These are phyloP conservation scores for Chromoteleia sp. DNA, from an alignment of 2,888 invertebrate species.

Conservation along the genomic window DNA sequence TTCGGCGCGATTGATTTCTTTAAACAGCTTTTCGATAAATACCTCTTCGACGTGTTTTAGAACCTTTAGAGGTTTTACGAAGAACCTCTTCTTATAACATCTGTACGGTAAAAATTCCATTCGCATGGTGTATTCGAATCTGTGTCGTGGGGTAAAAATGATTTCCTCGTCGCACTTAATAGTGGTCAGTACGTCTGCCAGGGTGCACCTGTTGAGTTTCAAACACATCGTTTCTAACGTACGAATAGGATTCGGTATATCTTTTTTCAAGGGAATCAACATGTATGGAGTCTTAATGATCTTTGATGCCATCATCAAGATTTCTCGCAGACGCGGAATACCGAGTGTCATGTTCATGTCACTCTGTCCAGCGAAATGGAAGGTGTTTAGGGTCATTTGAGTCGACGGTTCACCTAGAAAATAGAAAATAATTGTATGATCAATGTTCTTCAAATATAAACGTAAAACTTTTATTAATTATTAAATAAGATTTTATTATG, in stretches of 20 bases:
- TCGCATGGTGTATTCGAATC: constrained; percentile 88
- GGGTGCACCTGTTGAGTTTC: constrained; percentile 91
- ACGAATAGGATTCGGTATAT: constrained; percentile 85
- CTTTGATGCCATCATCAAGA: constrained; percentile 97
- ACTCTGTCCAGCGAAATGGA: constrained; percentile 99
- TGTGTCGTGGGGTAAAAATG: constrained; percentile 85
- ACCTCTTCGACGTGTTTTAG: constrained; percentile 90
- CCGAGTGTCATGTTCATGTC: constrained; percentile 99
- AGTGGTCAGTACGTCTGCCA: constrained; percentile 90
- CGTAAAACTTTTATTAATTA: too few relatives aligned
- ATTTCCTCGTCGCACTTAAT: constrained; percentile 87
- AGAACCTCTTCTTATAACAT: constrained; percentile 90
- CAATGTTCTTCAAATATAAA: too few relatives aligned
- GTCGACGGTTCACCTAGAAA: constrained; percentile 97
- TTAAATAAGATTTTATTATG: too few relatives aligned
- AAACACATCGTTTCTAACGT: constrained; percentile 88
- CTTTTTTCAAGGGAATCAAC: constrained; percentile 93
- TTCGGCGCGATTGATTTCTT: constrained; percentile 87
- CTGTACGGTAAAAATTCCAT: constrained; percentile 91
- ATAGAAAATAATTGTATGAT: too few relatives aligned
- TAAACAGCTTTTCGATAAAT: constrained; percentile 90
- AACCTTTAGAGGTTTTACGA: constrained; percentile 89
- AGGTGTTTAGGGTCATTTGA: constrained; percentile 99
- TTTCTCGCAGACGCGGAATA: constrained; percentile 98
- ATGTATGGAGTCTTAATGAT: constrained; percentile 98